Base-by-base conservation (phyloP, 2,888 invertebrate genomes). In the Asteroscopus sphinx region DNA sequence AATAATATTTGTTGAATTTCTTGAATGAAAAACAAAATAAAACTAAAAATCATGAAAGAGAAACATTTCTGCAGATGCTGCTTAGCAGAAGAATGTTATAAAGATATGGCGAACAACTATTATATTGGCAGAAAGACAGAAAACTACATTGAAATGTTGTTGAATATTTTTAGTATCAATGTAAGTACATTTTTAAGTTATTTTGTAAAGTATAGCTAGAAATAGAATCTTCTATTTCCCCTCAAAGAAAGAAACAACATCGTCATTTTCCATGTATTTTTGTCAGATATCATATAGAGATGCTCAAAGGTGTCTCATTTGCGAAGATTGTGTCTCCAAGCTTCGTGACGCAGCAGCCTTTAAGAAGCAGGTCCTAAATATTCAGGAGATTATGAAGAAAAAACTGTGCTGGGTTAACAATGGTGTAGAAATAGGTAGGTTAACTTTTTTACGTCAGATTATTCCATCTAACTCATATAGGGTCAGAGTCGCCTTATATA, bases 51-150 rank as follows among this genome's bases (percentile, higher is more conserved):
- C 32, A 76, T 76, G 75, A 52, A 56, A 48, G 49, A 39, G 35
- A 64, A 59, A 13, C 36, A 67, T 16, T 63, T 60, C 2, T 80
- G 80, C 47, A 46, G 61, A 35, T 80, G 76, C 54, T 80, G 80
- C 51, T 69, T 80, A 42, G 52, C 76, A 35, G 52, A 58, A 26
- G 70, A 74, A 28, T 75, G 73, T 55, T 76, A 72, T 21, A 73
- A 80, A 36, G 57, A 81, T 15, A 61, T 81, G 53, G 47, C 46
- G 13, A 55, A 61, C 16, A 61, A 62, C 3, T 80, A 73, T 45
- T 55, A 47, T n/a, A 56, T 45, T 39, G 57, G 55, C 0, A 49
- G 61, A 7, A 62, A 39, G 46, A 68, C 57, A 4, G 80, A 80
- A 73, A 65, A 65, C 15, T 79, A 79, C 26, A 28, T 48, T 0